phyloP scores from a whole-genome alignment of 2,888 invertebrate genomes.

The Heliconius sara region DNA sequence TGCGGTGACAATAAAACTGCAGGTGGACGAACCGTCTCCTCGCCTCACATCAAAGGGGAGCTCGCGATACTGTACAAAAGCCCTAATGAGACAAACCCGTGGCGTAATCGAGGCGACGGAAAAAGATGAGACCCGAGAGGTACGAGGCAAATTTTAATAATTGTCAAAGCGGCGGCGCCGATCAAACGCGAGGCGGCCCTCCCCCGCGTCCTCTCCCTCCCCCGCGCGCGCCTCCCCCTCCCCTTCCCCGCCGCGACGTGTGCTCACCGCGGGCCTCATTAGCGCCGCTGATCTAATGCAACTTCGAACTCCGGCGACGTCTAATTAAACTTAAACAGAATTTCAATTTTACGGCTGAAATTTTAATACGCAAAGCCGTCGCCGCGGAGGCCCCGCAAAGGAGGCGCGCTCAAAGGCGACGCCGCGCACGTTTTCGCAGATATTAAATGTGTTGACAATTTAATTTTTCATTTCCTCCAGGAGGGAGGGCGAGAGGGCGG shows the following conservation, averaged over 20 bases:
- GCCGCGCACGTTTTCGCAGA: constrained; percentile 84
- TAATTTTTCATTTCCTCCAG: constrained; percentile 85
- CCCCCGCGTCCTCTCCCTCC: constrained; percentile 41
- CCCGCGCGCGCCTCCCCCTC: constrained; percentile 33
- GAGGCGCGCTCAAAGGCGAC: constrained; percentile 80
- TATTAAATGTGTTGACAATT: constrained; percentile 85
- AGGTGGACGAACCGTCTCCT: constrained; percentile 79
- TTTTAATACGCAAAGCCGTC: constrained; percentile 80
- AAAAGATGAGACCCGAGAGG: constrained; percentile 83
- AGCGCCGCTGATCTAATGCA: constrained; percentile 81
- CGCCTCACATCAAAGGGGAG: constrained; percentile 77
- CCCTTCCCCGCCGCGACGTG: constrained; percentile 67
- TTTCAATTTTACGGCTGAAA: constrained; percentile 81
- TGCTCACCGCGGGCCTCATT: constrained; percentile 81
- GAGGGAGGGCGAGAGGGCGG: constrained; percentile 58
- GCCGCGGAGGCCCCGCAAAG: constrained; percentile 76
- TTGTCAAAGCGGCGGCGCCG: constrained; percentile 85
- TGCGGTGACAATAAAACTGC: constrained; percentile 81
- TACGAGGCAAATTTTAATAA: constrained; percentile 85
- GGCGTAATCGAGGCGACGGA: constrained; percentile 83
- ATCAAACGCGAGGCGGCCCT: constrained; percentile 76
- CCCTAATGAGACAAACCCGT: constrained; percentile 84
- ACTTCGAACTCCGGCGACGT: constrained; percentile 78
- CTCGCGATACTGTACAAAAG: constrained; percentile 82
- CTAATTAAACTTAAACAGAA: constrained; percentile 82